These are phyloP conservation scores for Pseudanteris insignis DNA, from an alignment of 2,888 invertebrate species.

Conservation along the genomic window DNA sequence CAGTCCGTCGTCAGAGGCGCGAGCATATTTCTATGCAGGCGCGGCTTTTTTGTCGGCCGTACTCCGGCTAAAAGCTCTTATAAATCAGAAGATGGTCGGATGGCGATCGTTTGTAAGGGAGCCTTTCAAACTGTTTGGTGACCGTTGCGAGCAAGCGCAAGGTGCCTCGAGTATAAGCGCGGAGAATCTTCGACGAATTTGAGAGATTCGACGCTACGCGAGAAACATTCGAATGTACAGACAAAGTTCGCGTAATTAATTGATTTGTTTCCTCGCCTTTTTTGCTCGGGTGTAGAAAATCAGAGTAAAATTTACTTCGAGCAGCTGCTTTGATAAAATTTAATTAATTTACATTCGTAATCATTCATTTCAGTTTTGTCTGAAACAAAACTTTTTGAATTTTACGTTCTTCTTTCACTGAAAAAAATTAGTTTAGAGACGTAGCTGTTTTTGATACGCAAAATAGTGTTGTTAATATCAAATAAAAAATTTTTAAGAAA, in stretches of 20 bases:
- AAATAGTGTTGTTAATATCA: too few relatives aligned
- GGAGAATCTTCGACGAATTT: constrained; percentile 39
- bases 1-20: constrained; percentile 40
- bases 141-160: constrained; percentile 35
- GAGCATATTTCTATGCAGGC: constrained; percentile 51
- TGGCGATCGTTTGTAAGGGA: constrained; percentile 60
- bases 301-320: too few relatives aligned
- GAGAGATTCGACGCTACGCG: constrained; percentile 35
- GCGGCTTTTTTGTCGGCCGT: constrained; percentile 52
- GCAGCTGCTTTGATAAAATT: too few relatives aligned
- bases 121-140: constrained; percentile 47
- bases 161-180: constrained; percentile 36
- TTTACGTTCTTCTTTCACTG: too few relatives aligned
- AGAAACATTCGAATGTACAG: constrained; percentile 29
- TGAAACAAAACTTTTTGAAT: too few relatives aligned
- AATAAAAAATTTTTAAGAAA: too few relatives aligned
- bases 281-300: too few relatives aligned
- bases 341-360: too few relatives aligned
- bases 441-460: too few relatives aligned
- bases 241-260: constrained; percentile 47
- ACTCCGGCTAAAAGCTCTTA: constrained; percentile 64
- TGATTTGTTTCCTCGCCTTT: constrained; percentile 46
- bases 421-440: too few relatives aligned
- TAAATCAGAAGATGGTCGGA: constrained; percentile 62
- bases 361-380: too few relatives aligned